These are phyloP conservation scores for Stercorarius parasiticus DNA, from an alignment of 2,113 vertebrate genomes.

Conservation along the genomic window DNA sequence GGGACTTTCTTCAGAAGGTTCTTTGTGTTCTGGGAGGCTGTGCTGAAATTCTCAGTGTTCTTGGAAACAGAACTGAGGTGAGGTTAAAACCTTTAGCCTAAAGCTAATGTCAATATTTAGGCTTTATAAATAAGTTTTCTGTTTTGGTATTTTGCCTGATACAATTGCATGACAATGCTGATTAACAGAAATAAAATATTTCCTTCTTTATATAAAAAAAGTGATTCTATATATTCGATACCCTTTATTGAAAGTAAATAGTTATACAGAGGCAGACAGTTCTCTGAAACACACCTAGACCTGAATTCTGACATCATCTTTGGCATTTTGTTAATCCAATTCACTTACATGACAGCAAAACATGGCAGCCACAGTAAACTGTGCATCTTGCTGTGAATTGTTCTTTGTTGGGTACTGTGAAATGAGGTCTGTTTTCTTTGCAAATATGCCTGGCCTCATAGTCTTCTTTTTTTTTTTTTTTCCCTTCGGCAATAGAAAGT, in stretches of 20 bases:
- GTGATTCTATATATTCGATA: not conserved
- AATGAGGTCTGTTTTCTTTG: not conserved
- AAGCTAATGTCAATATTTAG: not conserved
- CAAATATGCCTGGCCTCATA: not conserved
- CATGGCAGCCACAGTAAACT: not conserved
- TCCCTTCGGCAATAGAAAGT: fast-evolving
- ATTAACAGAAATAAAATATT: not conserved
- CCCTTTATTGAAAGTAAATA: not conserved
- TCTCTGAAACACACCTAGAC: not conserved
- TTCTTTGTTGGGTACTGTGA: not conserved
- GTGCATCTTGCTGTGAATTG: not conserved
- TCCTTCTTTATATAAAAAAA: not conserved
- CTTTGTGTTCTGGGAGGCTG: not conserved
- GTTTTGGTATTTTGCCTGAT: not conserved
- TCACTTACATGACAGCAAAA: not conserved
- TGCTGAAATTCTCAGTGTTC: not conserved
- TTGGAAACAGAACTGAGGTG: not conserved
- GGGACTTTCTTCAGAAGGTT: not conserved
- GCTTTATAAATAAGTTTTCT: not conserved
- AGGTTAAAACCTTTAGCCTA: not conserved
- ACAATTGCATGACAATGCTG: not conserved
- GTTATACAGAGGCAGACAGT: not conserved
- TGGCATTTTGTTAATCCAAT: not conserved
- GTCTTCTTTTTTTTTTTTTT: not conserved
- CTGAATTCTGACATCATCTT: not conserved